phyloP scores from a whole-genome alignment of 2,113 vertebrate species.

The Hassar affinis region DNA sequence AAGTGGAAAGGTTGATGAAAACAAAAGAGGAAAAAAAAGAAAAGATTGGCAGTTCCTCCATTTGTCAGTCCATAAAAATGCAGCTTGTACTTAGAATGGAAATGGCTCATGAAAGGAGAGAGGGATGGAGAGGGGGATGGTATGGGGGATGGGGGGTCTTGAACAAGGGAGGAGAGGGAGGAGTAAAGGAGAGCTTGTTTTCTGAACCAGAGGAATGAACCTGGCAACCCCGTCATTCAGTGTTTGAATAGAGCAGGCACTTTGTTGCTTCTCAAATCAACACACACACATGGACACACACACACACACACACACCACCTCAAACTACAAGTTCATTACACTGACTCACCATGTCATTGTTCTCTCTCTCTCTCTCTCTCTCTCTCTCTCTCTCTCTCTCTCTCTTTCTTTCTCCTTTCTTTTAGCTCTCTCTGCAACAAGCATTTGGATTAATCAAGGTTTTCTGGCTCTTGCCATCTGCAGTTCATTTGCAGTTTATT shows the following conservation, averaged over 20 bases:
- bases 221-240: conserved; percentile 77
- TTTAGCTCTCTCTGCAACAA: conserved; percentile 3
- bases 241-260: conserved; percentile 75
- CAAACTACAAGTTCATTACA: conserved; percentile 38
- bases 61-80: conserved; percentile 53
- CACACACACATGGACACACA: conserved; percentile 49
- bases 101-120: conserved; percentile 49
- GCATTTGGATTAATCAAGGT: conserved; percentile 43
- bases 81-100: conserved; percentile 51
- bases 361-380: conserved; percentile 11
- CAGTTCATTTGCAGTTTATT: conserved; percentile 42
- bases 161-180: conserved; percentile 14
- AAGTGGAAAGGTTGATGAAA: conserved; percentile 42
- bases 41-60: conserved; percentile 47
- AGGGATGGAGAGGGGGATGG: conserved; percentile 42
- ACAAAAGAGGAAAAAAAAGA: conserved; percentile 36
- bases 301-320: conserved; percentile 16
- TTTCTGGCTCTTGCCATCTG: conserved; percentile 32
- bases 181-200: conserved; percentile 56
- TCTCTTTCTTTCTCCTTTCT: background rate
- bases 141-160: conserved; percentile 43
- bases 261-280: conserved; percentile 78
- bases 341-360: conserved; percentile 22
- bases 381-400: conserved; percentile 14
- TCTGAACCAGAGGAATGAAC: conserved; percentile 63